Evolutionary conservation across 1,140 invertebrate genomes (phyloP).

Genomic region (Musca domestica): DNA sequence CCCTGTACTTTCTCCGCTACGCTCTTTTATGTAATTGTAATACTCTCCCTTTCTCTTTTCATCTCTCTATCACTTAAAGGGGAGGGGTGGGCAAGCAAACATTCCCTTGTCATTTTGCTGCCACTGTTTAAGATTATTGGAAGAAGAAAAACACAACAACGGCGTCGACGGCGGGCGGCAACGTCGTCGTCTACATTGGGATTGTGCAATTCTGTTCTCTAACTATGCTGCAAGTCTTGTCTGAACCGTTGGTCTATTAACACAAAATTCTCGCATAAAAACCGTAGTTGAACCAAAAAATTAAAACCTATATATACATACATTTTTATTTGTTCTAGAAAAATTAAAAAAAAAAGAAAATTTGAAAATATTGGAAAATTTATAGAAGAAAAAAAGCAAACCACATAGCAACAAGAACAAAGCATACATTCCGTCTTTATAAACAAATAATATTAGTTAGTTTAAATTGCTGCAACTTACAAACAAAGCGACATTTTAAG

Average conservation of each 20-base stretch:
- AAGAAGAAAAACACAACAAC: no score
- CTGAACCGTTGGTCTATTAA: constrained; percentile 19
- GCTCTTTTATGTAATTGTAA: not conserved
- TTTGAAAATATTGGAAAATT: not conserved
- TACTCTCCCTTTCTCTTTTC: not conserved
- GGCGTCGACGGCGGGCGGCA: not conserved
- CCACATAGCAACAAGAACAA: not conserved
- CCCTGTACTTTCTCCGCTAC: no score
- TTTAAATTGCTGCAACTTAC: not conserved
- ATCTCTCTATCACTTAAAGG: no score
- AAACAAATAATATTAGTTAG: constrained; percentile 6
- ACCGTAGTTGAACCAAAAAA: not conserved
- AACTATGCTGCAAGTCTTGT: constrained; percentile 17
- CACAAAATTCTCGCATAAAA: constrained; percentile 21
- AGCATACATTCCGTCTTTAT: constrained; percentile 14
- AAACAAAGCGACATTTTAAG: not conserved
- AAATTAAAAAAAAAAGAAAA: not conserved
- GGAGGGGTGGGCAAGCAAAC: no score
- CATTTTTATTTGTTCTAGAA: not conserved
- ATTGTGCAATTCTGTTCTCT: constrained; percentile 7
- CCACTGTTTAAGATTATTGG: no score
- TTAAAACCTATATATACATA: constrained; percentile 8
- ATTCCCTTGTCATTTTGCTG: no score
- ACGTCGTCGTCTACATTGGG: not conserved
- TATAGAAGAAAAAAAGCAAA: not conserved